Evolutionary conservation across 2,797 vertebrate species (phyloP), one percentile per base, ranked within the genome.

Genomic region (Triplophysa yarkandensis): DNA sequence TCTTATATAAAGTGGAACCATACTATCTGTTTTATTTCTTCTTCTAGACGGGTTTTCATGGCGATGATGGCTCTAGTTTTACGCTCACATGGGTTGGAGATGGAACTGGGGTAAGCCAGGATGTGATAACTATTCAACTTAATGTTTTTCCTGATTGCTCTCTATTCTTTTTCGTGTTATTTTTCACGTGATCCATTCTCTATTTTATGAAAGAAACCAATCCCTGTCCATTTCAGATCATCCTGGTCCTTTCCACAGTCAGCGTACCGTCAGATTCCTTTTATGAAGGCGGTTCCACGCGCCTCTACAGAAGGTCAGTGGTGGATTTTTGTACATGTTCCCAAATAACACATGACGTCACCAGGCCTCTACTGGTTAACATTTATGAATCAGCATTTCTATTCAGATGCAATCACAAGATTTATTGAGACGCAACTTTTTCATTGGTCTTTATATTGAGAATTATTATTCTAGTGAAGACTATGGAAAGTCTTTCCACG

Each of bases 31-130:
- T 19, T 19, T 19, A n/a, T 57, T 61, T 66, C 64, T 36, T 28
- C 6, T 74, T 39, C 13, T 55, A 94, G 93, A 92, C 91, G 17
- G 89, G 88, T 2, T 94, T 94, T 80, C 91, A 92, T 61, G 93
- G 90, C 23, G 93, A 93, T 66, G 90, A 93, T 17, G 92, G 91
- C 61, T 91, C 92, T 68, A 86, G 90, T 74, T 92, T 93, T 52
- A 92, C 88, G n/a, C 88, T 94, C 71, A 92, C 92, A 2, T 93
- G 93, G 93, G 91, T 93, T 55, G 93, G 93, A 1, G 90, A 93
- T 77, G 92, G 88, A 10, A 93, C 91, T 34, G 93, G 93, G 69
- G 93, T 94, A 81, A 93, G 92, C 89, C 16, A 41, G 4, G 46
- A 21, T 67, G 30, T 8, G n/a, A n/a, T n/a, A n/a, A n/a, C n/a